Percentiles rank a stretch among this genome's conserved stretches.
Conservation (phyloP, 2,888 invertebrate genomes). For the Copidosoma aretas region DNA sequence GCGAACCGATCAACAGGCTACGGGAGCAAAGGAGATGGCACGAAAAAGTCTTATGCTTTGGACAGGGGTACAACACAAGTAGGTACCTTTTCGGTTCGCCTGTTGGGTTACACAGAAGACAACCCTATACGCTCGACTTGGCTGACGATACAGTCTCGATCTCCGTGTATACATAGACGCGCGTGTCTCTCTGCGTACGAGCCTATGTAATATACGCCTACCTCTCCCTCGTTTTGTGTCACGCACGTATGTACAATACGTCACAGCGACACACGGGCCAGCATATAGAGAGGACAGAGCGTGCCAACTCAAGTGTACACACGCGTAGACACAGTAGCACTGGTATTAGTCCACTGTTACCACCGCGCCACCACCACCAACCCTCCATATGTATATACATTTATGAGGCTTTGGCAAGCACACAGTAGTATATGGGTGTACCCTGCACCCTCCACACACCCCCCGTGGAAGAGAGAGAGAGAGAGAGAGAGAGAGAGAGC, state of each 20-base stretch:
- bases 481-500: neutral
- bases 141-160: neutral
- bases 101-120: no score
- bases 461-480: neutral
- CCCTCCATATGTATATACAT: no score
- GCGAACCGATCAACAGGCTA: no score
- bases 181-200: conserved; percentile 4
- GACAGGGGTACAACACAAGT: neutral
- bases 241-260: neutral
- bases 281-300: neutral
- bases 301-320: neutral
- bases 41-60: neutral
- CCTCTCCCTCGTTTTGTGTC: conserved; percentile 3
- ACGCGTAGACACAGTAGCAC: neutral
- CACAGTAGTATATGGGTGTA: neutral
- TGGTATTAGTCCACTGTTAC: no score
- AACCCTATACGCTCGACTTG: neutral
- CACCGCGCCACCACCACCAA: no score
- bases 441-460: neutral
- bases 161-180: conserved; percentile 14
- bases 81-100: no score
- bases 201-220: neutral
- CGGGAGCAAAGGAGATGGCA: no score
- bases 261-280: neutral
- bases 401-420: neutral